phyloP scores from a whole-genome alignment of 2,888 invertebrate species.

The Labia minor region DNA sequence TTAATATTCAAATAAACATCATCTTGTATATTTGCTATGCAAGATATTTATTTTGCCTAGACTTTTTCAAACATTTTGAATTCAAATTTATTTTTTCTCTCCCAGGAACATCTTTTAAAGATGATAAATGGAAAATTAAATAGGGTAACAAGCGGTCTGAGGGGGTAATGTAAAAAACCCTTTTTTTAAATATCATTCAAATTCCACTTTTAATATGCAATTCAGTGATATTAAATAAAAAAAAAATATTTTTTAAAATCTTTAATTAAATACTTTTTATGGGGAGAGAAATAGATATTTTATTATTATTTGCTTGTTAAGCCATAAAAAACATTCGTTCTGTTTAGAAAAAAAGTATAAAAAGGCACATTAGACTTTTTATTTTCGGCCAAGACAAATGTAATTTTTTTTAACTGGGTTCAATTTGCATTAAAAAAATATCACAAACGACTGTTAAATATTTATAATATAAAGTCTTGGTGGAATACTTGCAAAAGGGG shows the following conservation, averaged over 20 bases:
- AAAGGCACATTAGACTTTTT: neutral
- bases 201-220: neutral
- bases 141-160: neutral
- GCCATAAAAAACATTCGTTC: neutral
- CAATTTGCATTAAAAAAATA: conserved; percentile 13
- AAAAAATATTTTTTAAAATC: neutral
- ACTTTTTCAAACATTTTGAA: neutral
- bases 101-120: neutral
- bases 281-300: conserved; percentile 6
- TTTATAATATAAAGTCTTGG: neutral
- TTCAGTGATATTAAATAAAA: neutral
- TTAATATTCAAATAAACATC: neutral
- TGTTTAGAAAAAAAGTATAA: neutral
- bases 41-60: conserved; percentile 1
- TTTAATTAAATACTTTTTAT: conserved; percentile 7
- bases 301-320: conserved; percentile 6
- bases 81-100: neutral
- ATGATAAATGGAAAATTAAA: conserved; percentile 13
- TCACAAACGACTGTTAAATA: conserved; percentile 4
- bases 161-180: neutral
- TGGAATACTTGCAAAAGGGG: too few species aligned
- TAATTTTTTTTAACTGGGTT: conserved; percentile 4
- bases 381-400: neutral
- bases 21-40: neutral
- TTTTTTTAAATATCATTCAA: neutral